Conservation (phyloP, 2,113 vertebrate genomes). For the Pomatorhinus ruficollis region DNA sequence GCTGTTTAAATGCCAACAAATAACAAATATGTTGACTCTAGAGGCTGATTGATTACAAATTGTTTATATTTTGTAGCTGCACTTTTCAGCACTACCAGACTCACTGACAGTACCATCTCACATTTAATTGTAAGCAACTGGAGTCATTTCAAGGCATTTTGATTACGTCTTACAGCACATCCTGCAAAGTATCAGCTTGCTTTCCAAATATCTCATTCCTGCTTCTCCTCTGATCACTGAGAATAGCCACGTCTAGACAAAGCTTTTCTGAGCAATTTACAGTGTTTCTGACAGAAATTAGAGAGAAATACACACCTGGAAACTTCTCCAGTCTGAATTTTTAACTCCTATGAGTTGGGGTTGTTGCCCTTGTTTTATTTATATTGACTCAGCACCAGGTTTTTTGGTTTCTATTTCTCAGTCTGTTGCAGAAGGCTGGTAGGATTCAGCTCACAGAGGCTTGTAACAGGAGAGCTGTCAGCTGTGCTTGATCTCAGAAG, state of each 20-base stretch:
- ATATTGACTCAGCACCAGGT: not conserved
- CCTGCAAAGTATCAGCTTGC: not conserved
- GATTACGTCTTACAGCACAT: not conserved
- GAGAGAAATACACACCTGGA: not conserved
- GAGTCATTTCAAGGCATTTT: not conserved
- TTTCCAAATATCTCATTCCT: not conserved
- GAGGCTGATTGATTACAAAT: not conserved
- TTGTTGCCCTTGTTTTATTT: not conserved
- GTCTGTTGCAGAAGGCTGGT: not conserved
- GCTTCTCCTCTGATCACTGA: not conserved
- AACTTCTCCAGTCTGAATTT: not conserved
- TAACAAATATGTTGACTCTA: not conserved
- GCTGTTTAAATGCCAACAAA: not conserved
- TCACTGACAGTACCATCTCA: not conserved
- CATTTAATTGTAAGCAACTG: not conserved
- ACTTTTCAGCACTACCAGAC: not conserved
- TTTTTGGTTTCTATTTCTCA: not conserved
- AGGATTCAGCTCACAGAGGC: slow-evolving; percentile 12
- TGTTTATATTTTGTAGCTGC: slow-evolving; percentile 3
- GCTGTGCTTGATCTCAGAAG: not conserved
- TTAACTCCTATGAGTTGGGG: not conserved
- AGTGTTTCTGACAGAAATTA: not conserved
- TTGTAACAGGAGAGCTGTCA: not conserved
- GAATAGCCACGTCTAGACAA: not conserved
- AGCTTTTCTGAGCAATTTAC: not conserved